phyloP scores from a whole-genome alignment of 2,888 invertebrate species.

The Athalia cordata region DNA sequence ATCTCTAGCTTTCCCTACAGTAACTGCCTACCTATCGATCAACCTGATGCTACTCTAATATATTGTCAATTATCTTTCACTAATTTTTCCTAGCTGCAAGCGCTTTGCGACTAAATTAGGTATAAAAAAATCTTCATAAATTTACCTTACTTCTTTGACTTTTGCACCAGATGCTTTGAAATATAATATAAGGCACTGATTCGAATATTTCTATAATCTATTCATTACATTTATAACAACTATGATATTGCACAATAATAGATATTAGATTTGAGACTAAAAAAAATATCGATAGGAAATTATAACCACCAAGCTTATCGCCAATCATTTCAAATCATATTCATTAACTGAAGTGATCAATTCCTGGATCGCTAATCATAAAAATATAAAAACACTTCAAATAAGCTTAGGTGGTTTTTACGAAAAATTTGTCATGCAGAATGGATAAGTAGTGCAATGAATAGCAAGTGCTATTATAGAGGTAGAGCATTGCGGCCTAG shows the following conservation, averaged over 20 bases:
- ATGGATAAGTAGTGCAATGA: constrained; percentile 60
- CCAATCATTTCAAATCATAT: constrained; percentile 45
- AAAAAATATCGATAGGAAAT: constrained; percentile 52
- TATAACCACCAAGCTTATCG: constrained; percentile 58
- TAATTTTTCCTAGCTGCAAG: constrained; percentile 62
- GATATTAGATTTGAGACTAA: constrained; percentile 43
- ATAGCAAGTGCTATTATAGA: constrained; percentile 60
- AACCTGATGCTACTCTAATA: constrained; percentile 56
- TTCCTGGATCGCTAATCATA: neutral
- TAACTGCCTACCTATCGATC: constrained; percentile 54
- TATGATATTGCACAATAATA: constrained; percentile 55
- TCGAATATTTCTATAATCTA: constrained; percentile 51
- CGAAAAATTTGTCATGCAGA: constrained; percentile 55
- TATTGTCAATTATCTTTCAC: constrained; percentile 54
- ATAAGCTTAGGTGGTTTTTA: constrained; percentile 61
- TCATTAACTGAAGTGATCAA: constrained; percentile 19
- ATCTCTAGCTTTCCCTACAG: constrained; percentile 68
- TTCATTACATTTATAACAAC: constrained; percentile 24
- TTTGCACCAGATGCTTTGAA: constrained; percentile 56
- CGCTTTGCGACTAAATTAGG: constrained; percentile 56
- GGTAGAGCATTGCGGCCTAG: constrained; percentile 68
- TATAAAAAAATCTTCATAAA: constrained; percentile 45
- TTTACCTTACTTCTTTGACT: constrained; percentile 53
- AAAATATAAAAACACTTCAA: constrained; percentile 50
- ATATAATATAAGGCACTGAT: constrained; percentile 58